phyloP scores from a whole-genome alignment of 1,140 invertebrate species.

The Pseudomyrmex dendroicus region DNA sequence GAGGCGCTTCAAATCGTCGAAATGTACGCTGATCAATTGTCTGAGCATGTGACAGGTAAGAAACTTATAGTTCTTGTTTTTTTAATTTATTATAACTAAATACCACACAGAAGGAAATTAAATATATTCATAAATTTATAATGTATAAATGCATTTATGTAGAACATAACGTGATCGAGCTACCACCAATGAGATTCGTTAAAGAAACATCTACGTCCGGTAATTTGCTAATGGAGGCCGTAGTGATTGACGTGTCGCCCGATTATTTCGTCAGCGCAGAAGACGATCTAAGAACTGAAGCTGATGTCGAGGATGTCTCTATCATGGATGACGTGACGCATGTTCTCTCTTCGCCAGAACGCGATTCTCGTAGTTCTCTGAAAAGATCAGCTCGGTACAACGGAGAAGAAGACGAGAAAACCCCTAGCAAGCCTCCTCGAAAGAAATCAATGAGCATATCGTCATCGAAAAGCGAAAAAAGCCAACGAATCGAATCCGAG shows the following conservation, averaged over 20 bases:
- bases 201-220: conserved; percentile 95
- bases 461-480: conserved; percentile 78
- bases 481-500: conserved; percentile 77
- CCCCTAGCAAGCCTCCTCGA: conserved; percentile 77
- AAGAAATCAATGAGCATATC: conserved; percentile 75
- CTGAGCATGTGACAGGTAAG: conserved; percentile 92
- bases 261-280: conserved; percentile 91
- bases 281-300: conserved; percentile 93
- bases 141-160: conserved; percentile 48
- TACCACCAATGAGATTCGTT: conserved; percentile 94
- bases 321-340: conserved; percentile 89
- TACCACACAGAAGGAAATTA: not conserved
- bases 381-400: conserved; percentile 61
- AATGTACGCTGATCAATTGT: conserved; percentile 96
- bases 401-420: conserved; percentile 62
- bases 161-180: conserved; percentile 93
- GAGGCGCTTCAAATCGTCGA: conserved; percentile 96
- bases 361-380: conserved; percentile 73
- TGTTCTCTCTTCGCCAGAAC: conserved; percentile 69
- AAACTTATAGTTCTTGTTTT: conserved; percentile 29
- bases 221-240: conserved; percentile 94
- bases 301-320: conserved; percentile 93
- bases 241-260: conserved; percentile 95
- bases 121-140: too few relatives aligned
- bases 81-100: conserved; percentile 1